Conservation (phyloP, 1,140 invertebrate genomes). For the Aphelenchoides fujianensis region DNA sequence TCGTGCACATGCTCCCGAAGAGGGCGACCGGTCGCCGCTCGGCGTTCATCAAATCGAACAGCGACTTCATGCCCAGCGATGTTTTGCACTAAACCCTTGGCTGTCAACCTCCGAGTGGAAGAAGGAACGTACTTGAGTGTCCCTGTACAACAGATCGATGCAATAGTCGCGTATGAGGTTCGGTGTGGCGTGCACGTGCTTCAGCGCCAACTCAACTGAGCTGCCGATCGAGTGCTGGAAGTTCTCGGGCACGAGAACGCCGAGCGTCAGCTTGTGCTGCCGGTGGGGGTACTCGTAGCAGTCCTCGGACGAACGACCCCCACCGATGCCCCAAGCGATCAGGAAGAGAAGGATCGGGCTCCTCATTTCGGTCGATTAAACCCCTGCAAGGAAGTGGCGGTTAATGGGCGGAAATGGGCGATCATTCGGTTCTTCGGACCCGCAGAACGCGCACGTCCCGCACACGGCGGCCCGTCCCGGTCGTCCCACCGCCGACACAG, state of each 20-base stretch:
- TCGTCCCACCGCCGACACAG: too few species aligned
- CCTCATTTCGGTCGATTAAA: too few species aligned
- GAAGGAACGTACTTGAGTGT: conserved; percentile 52
- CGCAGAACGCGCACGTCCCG: too few species aligned
- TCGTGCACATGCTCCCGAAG: conserved; percentile 91
- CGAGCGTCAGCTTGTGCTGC: conserved; percentile 29
- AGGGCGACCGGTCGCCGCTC: conserved; percentile 84
- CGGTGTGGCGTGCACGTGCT: conserved; percentile 45
- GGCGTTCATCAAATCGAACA: conserved; percentile 96
- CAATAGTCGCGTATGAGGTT: conserved; percentile 50
- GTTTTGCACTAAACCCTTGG: conserved; percentile 82
- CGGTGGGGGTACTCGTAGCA: conserved; percentile 7
- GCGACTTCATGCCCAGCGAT: conserved; percentile 91
- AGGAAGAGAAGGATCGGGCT: too few species aligned
- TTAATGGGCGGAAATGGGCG: background rate
- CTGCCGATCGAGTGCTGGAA: conserved; percentile 45
- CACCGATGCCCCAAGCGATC: too few species aligned
- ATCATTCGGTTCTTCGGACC: too few species aligned
- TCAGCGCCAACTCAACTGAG: conserved; percentile 51
- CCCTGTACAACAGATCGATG: conserved; percentile 51
- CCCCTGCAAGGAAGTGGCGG: background rate
- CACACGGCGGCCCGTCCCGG: too few species aligned
- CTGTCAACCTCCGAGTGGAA: conserved; percentile 17
- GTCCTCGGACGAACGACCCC: too few species aligned
- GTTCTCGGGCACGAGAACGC: conserved; percentile 47